phyloP scores from a whole-genome alignment of 2,113 vertebrate species.

The Gadus chalcogrammus region DNA sequence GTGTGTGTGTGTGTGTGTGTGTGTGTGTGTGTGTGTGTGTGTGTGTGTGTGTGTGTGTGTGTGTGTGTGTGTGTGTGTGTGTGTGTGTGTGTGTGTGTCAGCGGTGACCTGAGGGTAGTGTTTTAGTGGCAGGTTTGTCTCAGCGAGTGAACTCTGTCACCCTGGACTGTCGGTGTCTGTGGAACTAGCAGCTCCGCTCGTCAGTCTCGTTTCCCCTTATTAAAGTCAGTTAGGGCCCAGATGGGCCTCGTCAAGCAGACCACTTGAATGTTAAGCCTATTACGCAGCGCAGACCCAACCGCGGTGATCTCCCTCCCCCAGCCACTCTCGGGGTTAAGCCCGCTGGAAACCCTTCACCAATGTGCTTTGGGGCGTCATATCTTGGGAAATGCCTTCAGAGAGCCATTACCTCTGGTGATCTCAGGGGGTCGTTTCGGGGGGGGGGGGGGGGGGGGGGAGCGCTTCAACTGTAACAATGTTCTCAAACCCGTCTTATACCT shows the following conservation, averaged over 20 bases:
- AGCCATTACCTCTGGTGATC: background rate
- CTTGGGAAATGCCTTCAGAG: background rate
- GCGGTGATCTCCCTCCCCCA: background rate
- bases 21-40: background rate
- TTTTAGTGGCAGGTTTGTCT: constrained; percentile 13
- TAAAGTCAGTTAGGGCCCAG: constrained; percentile 43
- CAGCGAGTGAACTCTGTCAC: constrained; percentile 15
- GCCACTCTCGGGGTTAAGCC: background rate
- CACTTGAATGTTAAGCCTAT: constrained; percentile 48
- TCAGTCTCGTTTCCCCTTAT: constrained; percentile 38
- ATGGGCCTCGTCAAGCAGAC: constrained; percentile 54
- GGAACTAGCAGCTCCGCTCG: constrained; percentile 23
- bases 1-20: background rate
- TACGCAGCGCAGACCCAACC: constrained; percentile 5
- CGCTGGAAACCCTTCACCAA: constrained; percentile 8
- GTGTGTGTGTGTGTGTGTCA: background rate
- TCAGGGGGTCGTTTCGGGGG: too few species aligned
- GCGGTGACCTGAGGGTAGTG: background rate
- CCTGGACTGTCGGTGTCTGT: constrained; percentile 11
- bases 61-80: background rate
- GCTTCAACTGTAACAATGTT: too few species aligned
- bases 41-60: too few species aligned
- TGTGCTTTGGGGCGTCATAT: background rate
- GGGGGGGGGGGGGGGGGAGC: too few species aligned
- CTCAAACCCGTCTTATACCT: too few species aligned